Evolutionary conservation across 1,140 invertebrate genomes (phyloP), one percentile per base, ranked within the genome.

Genomic region (Streblospio benedicti): DNA sequence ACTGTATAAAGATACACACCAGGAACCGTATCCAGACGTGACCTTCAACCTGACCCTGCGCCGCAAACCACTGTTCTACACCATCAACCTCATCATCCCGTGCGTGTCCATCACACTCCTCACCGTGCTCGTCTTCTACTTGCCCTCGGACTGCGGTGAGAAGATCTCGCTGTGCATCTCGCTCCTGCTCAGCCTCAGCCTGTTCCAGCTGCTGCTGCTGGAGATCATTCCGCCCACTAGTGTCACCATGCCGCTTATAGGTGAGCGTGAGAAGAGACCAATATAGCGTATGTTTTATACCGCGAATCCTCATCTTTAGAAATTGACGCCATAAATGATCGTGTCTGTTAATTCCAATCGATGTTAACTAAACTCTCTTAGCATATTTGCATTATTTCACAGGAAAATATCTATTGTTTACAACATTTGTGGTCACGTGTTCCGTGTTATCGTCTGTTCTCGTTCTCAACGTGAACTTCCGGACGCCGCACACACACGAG

Each of bases 111-210:
- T 79, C 38, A 97, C 94, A 16, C 97, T 97, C 80, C 84, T 99
- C 52, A 97, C 95, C 1, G 91, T 97, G 14, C 83, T 99, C 38
- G 95, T 94, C 18, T 99, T 99, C 82, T 99, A 99, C 78, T 81
- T 99, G 69, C 96, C 96, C 49, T 97, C 93, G 23, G 94, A 97
- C 80, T 94, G 91, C 74, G 94, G 93, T 60, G 95, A 98, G 81
- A 97, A 98, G 84, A n/a, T n/a, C n/a, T n/a, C n/a, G n/a, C n/a
- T n/a, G n/a, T n/a, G n/a, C n/a, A n/a, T n/a, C n/a, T n/a, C n/a
- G n/a, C n/a, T n/a, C n/a, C n/a, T n/a, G n/a, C n/a, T n/a, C n/a
- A n/a, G n/a, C n/a, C n/a, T n/a, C n/a, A n/a, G n/a, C 23, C 35
- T 97, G 83, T 97, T 97, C 84, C 97, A 97, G 81, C 83, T 97